phyloP scores from a whole-genome alignment of 2,113 vertebrate genomes.

The Corvus moneduloides region DNA sequence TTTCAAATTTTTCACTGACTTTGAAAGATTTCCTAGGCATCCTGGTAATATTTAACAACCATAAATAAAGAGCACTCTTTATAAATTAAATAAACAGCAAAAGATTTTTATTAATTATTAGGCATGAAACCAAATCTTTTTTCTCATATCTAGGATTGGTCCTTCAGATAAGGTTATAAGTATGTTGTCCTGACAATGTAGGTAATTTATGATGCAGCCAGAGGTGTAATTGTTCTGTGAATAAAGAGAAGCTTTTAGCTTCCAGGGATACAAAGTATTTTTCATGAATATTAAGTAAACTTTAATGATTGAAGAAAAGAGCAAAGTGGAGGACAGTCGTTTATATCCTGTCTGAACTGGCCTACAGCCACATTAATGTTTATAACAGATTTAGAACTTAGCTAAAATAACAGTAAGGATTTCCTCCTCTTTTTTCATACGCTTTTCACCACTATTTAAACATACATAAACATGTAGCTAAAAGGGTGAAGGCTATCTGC shows the following conservation, averaged over 20 bases:
- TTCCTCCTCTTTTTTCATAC: not conserved
- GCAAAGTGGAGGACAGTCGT: not conserved
- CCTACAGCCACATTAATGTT: not conserved
- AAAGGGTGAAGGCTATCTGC: not conserved
- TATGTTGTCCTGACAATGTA: not conserved
- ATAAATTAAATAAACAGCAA: not conserved
- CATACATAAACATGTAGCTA: not conserved
- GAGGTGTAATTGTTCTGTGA: slow-evolving; percentile 29
- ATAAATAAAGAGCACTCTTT: not conserved
- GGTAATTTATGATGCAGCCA: slow-evolving; percentile 29
- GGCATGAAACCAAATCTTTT: not conserved
- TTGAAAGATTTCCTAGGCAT: not conserved
- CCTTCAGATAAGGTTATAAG: not conserved
- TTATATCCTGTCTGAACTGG: slow-evolving; percentile 23
- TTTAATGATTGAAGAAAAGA: slow-evolving; percentile 40
- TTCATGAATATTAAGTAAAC: slow-evolving; percentile 57
- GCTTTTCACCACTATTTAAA: not conserved
- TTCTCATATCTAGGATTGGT: not conserved
- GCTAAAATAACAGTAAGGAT: not conserved
- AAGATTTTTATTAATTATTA: not conserved
- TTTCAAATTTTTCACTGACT: slow-evolving; percentile 3
- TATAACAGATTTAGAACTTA: not conserved
- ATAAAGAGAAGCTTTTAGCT: slow-evolving; percentile 24
- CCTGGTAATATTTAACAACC: not conserved
- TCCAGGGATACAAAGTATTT: not conserved